These are phyloP conservation scores for Dipus sagitta DNA, from an alignment of 2,797 vertebrate genomes.

Conservation along the genomic window DNA sequence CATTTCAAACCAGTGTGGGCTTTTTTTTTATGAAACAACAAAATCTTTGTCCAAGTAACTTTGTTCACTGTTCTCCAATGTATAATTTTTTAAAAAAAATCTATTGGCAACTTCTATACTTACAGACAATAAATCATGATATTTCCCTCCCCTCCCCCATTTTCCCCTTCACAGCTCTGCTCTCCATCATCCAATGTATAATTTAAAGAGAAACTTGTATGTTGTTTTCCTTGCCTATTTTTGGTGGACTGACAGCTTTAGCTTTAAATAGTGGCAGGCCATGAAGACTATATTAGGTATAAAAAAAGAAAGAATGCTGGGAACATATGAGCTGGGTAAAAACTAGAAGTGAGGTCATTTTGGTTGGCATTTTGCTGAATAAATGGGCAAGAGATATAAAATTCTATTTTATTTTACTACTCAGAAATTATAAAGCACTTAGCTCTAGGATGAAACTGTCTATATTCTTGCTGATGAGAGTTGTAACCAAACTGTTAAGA, in stretches of 20 bases:
- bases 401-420: not conserved
- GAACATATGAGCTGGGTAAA: not conserved
- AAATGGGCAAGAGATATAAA: constrained; percentile 43
- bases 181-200: constrained; percentile 31
- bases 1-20: not conserved
- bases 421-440: not conserved
- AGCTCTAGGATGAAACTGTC: not conserved
- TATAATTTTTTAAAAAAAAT: not conserved
- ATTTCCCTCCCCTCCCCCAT: no score
- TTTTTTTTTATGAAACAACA: not conserved
- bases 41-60: constrained; percentile 42
- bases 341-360: constrained; percentile 56
- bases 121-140: no score
- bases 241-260: constrained; percentile 61
- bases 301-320: constrained; percentile 67
- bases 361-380: constrained; percentile 42
- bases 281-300: constrained; percentile 82
- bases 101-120: no score
- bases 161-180: no score
- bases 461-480: constrained; percentile 12
- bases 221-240: constrained; percentile 82
- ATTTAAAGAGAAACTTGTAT: constrained; percentile 68
- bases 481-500: constrained; percentile 35
- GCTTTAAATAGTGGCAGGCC: constrained; percentile 82
- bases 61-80: constrained; percentile 39